Evolutionary conservation across 1,140 invertebrate genomes (phyloP).

Genomic region (Nephotettix cincticeps): DNA sequence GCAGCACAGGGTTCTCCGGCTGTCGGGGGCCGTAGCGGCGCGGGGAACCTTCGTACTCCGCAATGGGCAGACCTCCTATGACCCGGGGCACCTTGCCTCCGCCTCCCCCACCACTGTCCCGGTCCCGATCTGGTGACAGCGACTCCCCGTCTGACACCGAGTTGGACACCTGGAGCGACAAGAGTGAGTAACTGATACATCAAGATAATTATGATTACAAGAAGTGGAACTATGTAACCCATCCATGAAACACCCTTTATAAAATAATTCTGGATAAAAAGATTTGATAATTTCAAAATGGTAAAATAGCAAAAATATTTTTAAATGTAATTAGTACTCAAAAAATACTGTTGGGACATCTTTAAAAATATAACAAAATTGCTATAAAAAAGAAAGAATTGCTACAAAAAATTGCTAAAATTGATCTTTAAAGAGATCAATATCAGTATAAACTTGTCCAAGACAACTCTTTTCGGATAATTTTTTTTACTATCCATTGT

Average conservation of each 20-base stretch:
- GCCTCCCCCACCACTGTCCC: constrained; percentile 32
- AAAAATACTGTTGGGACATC: too few species aligned
- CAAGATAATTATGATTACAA: neutral
- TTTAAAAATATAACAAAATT: too few species aligned
- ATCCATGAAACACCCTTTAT: neutral
- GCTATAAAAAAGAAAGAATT: too few species aligned
- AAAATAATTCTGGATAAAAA: too few species aligned
- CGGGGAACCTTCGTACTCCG: constrained; percentile 89
- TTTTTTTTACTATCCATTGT: too few species aligned
- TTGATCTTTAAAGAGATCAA: too few species aligned
- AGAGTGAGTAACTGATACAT: neutral
- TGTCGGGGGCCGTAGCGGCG: constrained; percentile 70
- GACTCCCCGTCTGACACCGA: constrained; percentile 54
- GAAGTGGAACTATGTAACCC: neutral
- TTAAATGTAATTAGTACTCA: too few species aligned
- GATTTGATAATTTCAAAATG: too few species aligned
- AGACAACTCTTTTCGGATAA: too few species aligned
- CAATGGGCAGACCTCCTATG: constrained; percentile 85
- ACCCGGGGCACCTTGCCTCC: constrained; percentile 67
- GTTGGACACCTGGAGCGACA: constrained; percentile 47
- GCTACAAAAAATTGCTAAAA: too few species aligned
- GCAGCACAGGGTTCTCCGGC: constrained; percentile 51
- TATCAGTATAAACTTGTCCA: too few species aligned
- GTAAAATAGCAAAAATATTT: too few species aligned
- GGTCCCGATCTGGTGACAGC: constrained; percentile 49